Evolutionary conservation across 1,140 invertebrate genomes (phyloP).

Genomic region (Oedothorax gibbosus): DNA sequence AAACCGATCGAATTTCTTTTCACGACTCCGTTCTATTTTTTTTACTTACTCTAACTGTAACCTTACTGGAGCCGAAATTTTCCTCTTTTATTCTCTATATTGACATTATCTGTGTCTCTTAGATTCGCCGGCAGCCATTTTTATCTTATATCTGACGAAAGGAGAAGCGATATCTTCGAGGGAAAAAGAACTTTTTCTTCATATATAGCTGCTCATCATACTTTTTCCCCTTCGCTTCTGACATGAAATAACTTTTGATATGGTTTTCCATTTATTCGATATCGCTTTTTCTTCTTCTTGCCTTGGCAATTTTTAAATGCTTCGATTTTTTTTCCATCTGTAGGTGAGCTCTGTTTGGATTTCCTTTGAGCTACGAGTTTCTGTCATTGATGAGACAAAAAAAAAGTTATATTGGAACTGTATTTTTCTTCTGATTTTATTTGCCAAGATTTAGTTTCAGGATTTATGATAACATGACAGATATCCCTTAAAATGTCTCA

Average conservation of each 20-base stretch:
- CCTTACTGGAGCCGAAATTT: not conserved
- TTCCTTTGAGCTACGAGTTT: slow-evolving; percentile 19
- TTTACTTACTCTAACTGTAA: slow-evolving; percentile 24
- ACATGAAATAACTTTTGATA: slow-evolving; percentile 51
- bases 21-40: slow-evolving; percentile 6
- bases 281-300: slow-evolving; percentile 3
- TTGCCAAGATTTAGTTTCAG: too few species aligned
- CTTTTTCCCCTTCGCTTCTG: slow-evolving; percentile 29
- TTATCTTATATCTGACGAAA: slow-evolving; percentile 39
- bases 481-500: too few species aligned
- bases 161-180: slow-evolving; percentile 9
- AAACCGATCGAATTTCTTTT: slow-evolving; percentile 41
- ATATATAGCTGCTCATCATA: slow-evolving; percentile 29
- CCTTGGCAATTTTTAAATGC: slow-evolving; percentile 21
- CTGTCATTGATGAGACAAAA: not conserved
- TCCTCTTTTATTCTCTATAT: not conserved
- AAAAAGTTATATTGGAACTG: not conserved
- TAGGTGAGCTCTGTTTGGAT: not conserved
- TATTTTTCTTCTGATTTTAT: not conserved
- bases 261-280: slow-evolving; percentile 46
- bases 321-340: not conserved
- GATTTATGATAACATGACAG: too few species aligned
- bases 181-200: slow-evolving; percentile 42
- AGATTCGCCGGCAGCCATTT: slow-evolving; percentile 27
- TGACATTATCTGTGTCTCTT: slow-evolving; percentile 48